Percentiles rank a stretch among this genome's conserved stretches.
These are phyloP conservation scores for Ellobium chinense DNA, from an alignment of 2,888 invertebrate genomes.

Conservation along the genomic window DNA sequence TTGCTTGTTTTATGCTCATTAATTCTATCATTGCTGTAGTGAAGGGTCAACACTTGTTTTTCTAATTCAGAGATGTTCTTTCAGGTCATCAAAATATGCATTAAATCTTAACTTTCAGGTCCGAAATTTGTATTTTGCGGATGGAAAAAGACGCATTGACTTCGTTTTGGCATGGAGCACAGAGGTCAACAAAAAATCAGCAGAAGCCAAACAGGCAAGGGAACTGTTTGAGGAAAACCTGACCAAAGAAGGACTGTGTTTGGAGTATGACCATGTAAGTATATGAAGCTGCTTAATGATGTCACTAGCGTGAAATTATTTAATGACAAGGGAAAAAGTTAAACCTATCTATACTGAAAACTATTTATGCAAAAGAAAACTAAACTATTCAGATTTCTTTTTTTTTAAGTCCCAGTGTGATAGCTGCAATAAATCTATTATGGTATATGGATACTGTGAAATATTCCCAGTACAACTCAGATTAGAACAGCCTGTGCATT, in stretches of 20 bases:
- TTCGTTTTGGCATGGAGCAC: constrained; percentile 87
- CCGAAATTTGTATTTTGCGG: constrained; percentile 72
- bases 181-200: constrained; percentile 84
- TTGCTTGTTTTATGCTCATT: not conserved
- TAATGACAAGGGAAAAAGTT: too few relatives aligned
- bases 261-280: constrained; percentile 85
- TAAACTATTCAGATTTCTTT: too few relatives aligned
- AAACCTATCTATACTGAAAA: too few relatives aligned
- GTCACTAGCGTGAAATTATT: too few relatives aligned
- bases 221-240: constrained; percentile 87
- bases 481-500: too few relatives aligned
- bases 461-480: too few relatives aligned
- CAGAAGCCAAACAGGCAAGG: constrained; percentile 78
- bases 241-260: constrained; percentile 89
- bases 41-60: not conserved
- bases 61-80: not conserved
- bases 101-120: constrained; percentile 64
- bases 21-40: not conserved
- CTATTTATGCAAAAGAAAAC: too few relatives aligned
- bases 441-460: too few relatives aligned
- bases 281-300: too few relatives aligned
- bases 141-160: constrained; percentile 86
- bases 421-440: too few relatives aligned
- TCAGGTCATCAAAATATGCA: not conserved
- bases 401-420: too few relatives aligned